A percentile compares a stretch with the other conserved stretches of the same genome.
These are phyloP conservation scores for Vireo griseus DNA, from an alignment of 2,797 vertebrate species.

Conservation along the genomic window DNA sequence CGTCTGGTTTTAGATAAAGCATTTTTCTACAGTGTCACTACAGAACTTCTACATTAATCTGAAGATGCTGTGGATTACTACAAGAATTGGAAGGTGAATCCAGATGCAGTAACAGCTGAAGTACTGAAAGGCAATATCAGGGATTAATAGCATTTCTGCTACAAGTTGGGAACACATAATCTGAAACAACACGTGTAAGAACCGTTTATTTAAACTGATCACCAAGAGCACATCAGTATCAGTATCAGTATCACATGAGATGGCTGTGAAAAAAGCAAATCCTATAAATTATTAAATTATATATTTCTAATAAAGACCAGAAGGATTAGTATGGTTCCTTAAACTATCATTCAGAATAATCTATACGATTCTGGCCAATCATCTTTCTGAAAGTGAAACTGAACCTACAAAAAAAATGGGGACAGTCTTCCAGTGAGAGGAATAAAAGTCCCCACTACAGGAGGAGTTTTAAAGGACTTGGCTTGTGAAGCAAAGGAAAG, in stretches of 20 bases:
- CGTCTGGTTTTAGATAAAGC: conserved; percentile 22
- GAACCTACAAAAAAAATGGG: not conserved
- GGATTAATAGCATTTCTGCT: not conserved
- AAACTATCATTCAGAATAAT: not conserved
- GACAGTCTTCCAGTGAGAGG: not conserved
- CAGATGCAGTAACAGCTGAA: not conserved
- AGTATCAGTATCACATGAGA: not conserved
- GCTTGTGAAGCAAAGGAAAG: not conserved
- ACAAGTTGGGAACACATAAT: not conserved
- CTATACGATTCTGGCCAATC: not conserved
- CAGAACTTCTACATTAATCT: not conserved
- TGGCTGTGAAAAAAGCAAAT: not conserved
- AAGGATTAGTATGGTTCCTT: not conserved
- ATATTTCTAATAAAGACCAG: not conserved
- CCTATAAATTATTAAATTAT: not conserved
- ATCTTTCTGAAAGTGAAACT: not conserved
- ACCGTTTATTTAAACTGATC: not conserved
- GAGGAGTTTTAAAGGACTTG: not conserved
- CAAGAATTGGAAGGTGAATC: not conserved
- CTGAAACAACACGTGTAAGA: not conserved
- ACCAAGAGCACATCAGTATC: not conserved
- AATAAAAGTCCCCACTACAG: not conserved
- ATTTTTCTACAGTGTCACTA: not conserved
- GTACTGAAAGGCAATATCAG: not conserved
- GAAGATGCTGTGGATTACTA: not conserved